phyloP scores from a whole-genome alignment of 2,888 invertebrate species.

The Euspilapteryx auroguttella region DNA sequence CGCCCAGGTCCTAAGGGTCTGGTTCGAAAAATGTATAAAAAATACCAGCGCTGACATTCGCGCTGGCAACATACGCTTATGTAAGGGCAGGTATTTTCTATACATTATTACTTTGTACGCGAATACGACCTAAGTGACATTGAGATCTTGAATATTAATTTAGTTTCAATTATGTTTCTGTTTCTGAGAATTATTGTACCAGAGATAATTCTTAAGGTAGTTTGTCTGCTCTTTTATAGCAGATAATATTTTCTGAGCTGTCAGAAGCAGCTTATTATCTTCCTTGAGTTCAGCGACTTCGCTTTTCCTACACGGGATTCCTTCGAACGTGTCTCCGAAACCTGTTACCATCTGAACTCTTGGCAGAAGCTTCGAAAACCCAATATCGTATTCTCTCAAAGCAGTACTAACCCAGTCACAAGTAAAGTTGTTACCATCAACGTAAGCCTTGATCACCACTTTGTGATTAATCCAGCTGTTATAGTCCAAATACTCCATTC shows the following conservation, averaged over 20 bases:
- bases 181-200: no score
- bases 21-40: no score
- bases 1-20: no score
- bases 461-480: conserved; percentile 31
- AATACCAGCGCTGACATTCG: no score
- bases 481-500: conserved; percentile 11
- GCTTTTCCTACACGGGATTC: background rate
- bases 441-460: conserved; percentile 19
- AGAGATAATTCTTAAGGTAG: background rate
- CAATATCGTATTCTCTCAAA: conserved; percentile 28
- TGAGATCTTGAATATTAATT: no score
- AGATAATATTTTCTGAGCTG: background rate
- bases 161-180: no score
- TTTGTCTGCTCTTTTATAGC: background rate
- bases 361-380: conserved; percentile 24
- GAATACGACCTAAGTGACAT: no score
- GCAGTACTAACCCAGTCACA: conserved; percentile 35
- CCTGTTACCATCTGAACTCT: background rate
- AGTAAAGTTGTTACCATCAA: conserved; percentile 33
- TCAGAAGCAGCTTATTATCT: background rate
- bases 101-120: no score
- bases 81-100: no score
- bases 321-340: background rate
- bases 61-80: no score
- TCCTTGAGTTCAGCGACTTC: background rate